A percentile compares a stretch with the other conserved stretches of the same genome.
Evolutionary conservation across 2,113 vertebrate species (phyloP).

Genomic region (Turnix velox): DNA sequence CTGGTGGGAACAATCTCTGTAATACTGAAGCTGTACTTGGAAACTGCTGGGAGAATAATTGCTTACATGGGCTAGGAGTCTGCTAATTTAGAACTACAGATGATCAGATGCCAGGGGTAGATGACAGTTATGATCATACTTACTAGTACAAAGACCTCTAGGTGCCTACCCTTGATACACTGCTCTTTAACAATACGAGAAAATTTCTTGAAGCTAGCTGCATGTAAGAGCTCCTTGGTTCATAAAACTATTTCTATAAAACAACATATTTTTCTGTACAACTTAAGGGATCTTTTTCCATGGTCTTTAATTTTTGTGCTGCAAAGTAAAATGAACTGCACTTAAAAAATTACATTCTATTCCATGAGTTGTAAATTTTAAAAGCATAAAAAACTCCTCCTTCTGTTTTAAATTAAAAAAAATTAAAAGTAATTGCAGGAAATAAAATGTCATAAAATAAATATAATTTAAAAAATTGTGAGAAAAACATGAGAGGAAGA

Average conservation of each 20-base stretch:
- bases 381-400: fast-evolving
- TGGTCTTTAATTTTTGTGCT: background rate
- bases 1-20: background rate
- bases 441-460: background rate
- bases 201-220: background rate
- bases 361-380: background rate
- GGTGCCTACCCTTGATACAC: background rate
- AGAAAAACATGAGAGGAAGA: background rate
- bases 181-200: background rate
- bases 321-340: background rate
- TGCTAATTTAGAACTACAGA: background rate
- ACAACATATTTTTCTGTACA: background rate
- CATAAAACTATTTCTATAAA: background rate
- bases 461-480: background rate
- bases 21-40: background rate
- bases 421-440: background rate
- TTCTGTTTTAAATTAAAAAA: background rate
- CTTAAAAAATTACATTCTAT: background rate
- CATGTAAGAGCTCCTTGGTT: background rate
- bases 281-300: background rate
- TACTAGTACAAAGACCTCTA: background rate
- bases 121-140: background rate
- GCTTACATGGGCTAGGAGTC: background rate
- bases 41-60: background rate
- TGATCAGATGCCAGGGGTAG: background rate